Conservation (phyloP, 2,888 invertebrate genomes). For the Lacanobia wlatinum region DNA sequence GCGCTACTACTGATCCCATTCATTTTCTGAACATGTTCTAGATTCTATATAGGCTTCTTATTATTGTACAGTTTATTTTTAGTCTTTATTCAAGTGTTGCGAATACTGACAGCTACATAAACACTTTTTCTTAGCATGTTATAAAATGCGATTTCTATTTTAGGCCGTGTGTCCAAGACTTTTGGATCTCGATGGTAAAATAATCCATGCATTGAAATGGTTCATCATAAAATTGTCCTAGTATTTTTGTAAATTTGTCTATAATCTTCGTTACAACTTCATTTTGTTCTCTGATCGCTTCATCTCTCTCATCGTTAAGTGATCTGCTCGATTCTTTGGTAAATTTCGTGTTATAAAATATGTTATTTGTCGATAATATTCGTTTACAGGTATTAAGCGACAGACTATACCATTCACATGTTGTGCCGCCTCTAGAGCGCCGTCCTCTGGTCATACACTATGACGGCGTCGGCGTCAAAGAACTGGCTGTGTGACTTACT, state of each 20-base stretch:
- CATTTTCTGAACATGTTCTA: slow-evolving; percentile 18
- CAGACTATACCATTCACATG: not conserved
- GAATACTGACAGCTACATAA: not conserved
- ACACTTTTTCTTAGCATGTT: not conserved
- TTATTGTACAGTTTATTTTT: slow-evolving; percentile 34
- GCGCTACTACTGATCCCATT: slow-evolving; percentile 18
- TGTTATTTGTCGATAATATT: not conserved
- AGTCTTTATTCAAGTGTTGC: slow-evolving; percentile 17
- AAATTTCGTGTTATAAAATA: slow-evolving; percentile 9
- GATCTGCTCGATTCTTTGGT: not conserved
- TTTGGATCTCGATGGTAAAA: not conserved
- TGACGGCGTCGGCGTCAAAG: slow-evolving; percentile 94
- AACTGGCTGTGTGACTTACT: slow-evolving; percentile 93
- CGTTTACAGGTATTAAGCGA: not conserved
- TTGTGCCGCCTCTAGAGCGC: slow-evolving; percentile 89
- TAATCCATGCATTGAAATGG: not conserved
- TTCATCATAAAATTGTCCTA: slow-evolving; percentile 39
- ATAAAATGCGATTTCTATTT: slow-evolving; percentile 2
- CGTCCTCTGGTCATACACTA: slow-evolving; percentile 95
- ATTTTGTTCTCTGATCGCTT: slow-evolving; percentile 1
- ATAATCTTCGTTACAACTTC: not conserved
- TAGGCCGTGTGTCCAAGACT: slow-evolving; percentile 21
- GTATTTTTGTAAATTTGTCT: slow-evolving; percentile 43
- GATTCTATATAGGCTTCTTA: slow-evolving; percentile 5
- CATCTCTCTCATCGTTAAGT: not conserved